Evolutionary conservation across 2,113 vertebrate genomes (phyloP).

Genomic region (Gobio gobio): DNA sequence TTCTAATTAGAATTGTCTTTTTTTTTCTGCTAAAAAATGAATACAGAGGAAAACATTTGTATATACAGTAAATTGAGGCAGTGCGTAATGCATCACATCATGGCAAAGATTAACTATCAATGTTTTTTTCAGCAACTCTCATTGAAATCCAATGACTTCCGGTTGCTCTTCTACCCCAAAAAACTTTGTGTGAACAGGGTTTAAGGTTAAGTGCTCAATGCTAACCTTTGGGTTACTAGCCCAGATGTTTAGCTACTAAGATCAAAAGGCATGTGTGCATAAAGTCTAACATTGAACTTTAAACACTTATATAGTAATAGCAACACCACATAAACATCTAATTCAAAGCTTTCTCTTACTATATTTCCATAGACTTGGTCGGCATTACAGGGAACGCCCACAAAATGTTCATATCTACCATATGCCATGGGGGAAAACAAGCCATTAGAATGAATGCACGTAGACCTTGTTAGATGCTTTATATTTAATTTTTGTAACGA

Average conservation of each 20-base stretch:
- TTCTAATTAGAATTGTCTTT: too few species aligned
- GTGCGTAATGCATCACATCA: not conserved
- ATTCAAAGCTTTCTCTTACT: not conserved
- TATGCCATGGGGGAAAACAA: too few species aligned
- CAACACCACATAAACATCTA: not conserved
- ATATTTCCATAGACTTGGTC: not conserved
- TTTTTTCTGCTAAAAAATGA: not conserved
- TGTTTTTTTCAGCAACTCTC: not conserved
- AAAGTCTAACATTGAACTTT: not conserved
- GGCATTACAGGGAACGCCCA: too few species aligned
- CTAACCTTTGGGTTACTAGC: not conserved
- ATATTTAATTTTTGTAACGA: too few species aligned
- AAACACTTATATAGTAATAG: not conserved
- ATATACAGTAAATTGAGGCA: not conserved
- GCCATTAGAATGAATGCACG: too few species aligned
- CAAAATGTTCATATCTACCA: too few species aligned
- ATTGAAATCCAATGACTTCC: not conserved
- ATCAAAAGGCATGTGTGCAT: not conserved
- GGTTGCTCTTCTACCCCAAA: not conserved
- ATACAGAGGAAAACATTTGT: not conserved
- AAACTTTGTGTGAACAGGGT: not conserved
- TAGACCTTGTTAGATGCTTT: too few species aligned
- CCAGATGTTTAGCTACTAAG: not conserved
- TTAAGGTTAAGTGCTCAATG: not conserved
- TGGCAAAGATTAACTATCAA: not conserved